Conservation (phyloP, 1,140 invertebrate species). For the Meloidogyne chitwoodi region DNA sequence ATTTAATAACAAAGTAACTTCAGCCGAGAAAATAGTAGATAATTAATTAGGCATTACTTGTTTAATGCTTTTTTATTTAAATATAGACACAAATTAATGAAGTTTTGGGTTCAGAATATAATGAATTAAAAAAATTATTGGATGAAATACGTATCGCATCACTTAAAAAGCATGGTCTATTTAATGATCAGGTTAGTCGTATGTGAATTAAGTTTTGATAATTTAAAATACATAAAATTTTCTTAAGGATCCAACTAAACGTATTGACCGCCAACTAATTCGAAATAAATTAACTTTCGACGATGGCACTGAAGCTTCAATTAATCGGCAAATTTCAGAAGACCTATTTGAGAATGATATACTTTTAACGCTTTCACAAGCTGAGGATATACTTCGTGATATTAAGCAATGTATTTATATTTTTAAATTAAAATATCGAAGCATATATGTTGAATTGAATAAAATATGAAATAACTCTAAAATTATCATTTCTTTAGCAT, state of each 20-base stretch:
- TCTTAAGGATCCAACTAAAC: slow-evolving; percentile 17
- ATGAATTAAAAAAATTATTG: slow-evolving; percentile 18
- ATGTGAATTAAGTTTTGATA: neutral
- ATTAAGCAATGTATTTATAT: slow-evolving; percentile 31
- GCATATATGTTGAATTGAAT: neutral
- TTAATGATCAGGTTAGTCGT: slow-evolving; percentile 20
- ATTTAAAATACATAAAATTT: neutral
- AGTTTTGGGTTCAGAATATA: slow-evolving; percentile 6
- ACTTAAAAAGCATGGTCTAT: slow-evolving; percentile 18
- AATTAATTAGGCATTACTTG: neutral
- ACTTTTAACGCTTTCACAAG: slow-evolving; percentile 48
- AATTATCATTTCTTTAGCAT: neutral
- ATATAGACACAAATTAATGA: neutral
- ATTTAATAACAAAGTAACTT: neutral
- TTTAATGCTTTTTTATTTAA: neutral
- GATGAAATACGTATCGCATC: slow-evolving; percentile 26
- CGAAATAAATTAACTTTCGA: slow-evolving; percentile 23
- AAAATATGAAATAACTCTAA: neutral
- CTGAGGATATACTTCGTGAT: slow-evolving; percentile 45
- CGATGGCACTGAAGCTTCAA: slow-evolving; percentile 51
- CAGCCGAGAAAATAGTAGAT: neutral
- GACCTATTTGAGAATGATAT: slow-evolving; percentile 58
- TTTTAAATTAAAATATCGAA: neutral
- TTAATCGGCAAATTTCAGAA: slow-evolving; percentile 46
- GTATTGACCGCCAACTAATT: neutral